These are phyloP conservation scores for Syngnathus floridae DNA, from an alignment of 2,113 vertebrate genomes.

Conservation along the genomic window DNA sequence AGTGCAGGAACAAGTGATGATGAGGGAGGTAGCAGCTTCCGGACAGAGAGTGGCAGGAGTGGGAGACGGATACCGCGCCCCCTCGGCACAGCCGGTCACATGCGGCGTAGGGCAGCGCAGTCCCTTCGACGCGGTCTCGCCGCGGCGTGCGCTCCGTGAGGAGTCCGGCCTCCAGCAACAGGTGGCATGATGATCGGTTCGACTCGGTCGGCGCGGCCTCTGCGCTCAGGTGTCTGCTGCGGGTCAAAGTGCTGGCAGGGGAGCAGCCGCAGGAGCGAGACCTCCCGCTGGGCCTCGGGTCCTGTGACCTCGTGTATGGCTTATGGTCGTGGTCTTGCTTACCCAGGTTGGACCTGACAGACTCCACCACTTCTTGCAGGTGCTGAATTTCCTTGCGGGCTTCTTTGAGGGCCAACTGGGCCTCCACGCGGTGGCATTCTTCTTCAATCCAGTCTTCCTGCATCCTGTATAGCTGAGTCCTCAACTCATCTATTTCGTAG, in stretches of 20 bases:
- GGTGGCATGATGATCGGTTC: conserved; percentile 65
- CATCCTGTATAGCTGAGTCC: conserved; percentile 86
- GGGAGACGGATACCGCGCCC: conserved; percentile 56
- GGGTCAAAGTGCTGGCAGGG: conserved; percentile 84
- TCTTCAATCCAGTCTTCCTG: conserved; percentile 99
- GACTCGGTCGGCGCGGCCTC: conserved; percentile 69
- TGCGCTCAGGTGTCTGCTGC: conserved; percentile 83
- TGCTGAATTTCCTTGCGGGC: conserved; percentile 92
- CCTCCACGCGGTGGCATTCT: conserved; percentile 94
- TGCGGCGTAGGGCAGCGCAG: conserved; percentile 71
- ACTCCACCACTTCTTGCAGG: conserved; percentile 89
- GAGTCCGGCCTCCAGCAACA: conserved; percentile 74
- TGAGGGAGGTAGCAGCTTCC: conserved; percentile 66
- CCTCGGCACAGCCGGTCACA: conserved; percentile 76
- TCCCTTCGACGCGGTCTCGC: conserved; percentile 36
- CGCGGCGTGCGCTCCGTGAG: conserved; percentile 66
- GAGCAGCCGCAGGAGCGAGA: conserved; percentile 85
- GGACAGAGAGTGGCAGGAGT: conserved; percentile 64
- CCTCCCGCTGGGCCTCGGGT: conserved; percentile 49
- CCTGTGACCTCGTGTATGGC: conserved; percentile 77
- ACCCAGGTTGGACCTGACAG: conserved; percentile 78
- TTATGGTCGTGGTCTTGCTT: conserved; percentile 82
- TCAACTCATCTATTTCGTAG: conserved; percentile 86
- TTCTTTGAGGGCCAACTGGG: conserved; percentile 91
- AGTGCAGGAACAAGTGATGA: conserved; percentile 72